These are phyloP conservation scores for Mamestra brassicae DNA, from an alignment of 2,888 invertebrate genomes.

Conservation along the genomic window DNA sequence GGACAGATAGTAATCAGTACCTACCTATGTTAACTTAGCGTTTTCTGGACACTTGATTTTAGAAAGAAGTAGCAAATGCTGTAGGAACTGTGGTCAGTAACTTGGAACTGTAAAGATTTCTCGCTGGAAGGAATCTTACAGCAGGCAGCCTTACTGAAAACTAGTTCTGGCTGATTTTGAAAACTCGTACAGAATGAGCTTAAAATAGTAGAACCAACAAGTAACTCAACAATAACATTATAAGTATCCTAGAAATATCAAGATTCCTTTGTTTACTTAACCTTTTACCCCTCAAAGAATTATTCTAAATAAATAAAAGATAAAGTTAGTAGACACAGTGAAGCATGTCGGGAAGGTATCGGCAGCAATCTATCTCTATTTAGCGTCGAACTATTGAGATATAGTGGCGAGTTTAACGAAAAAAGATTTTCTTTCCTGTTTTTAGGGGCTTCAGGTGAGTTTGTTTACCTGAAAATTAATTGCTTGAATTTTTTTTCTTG, in stretches of 20 bases:
- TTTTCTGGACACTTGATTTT: not conserved
- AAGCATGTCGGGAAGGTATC: constrained; percentile 35
- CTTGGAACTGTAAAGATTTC: no score
- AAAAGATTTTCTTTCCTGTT: constrained; percentile 46
- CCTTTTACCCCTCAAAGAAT: not conserved
- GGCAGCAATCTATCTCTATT: constrained; percentile 51
- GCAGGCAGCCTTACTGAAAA: no score
- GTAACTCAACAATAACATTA: no score
- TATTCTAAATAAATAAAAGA: constrained; percentile 28
- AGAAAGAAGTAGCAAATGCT: not conserved
- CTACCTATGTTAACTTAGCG: not conserved
- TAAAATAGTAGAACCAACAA: no score
- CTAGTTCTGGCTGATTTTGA: no score
- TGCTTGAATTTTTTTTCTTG: not conserved
- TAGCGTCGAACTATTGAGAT: constrained; percentile 55
- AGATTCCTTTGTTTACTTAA: constrained; percentile 2
- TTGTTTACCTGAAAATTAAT: not conserved
- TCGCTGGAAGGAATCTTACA: no score
- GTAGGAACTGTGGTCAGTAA: no score
- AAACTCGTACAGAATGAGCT: no score
- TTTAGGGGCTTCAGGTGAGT: not conserved
- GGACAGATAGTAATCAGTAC: constrained; percentile 25
- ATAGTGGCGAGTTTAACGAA: constrained; percentile 53
- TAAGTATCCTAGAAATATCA: not conserved
- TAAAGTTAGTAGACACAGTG: constrained; percentile 21